Percentiles rank a stretch among this genome's conserved stretches.
phyloP scores from a whole-genome alignment of 53 echinoderm and acorn worm species.

The Echinometra lucunter region DNA sequence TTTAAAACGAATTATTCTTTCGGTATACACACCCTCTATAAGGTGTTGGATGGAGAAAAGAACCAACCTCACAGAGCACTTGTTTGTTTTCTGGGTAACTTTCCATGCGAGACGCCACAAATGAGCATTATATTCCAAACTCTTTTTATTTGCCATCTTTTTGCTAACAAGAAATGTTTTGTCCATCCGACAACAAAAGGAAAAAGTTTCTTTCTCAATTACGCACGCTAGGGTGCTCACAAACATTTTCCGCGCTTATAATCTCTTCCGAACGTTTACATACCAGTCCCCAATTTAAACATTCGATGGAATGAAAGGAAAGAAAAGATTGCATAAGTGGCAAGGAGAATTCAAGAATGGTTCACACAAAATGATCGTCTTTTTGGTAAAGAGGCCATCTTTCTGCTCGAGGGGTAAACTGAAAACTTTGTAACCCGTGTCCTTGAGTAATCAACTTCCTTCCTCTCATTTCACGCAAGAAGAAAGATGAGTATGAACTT shows the following conservation, averaged over 20 bases:
- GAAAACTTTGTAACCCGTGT: not conserved
- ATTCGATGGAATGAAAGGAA: constrained; percentile 4
- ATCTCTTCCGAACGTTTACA: constrained; percentile 38
- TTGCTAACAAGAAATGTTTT: constrained; percentile 44
- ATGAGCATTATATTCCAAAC: constrained; percentile 30
- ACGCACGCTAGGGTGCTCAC: constrained; percentile 36
- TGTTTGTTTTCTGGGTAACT: constrained; percentile 57
- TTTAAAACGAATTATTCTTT: not conserved
- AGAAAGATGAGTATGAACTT: not conserved
- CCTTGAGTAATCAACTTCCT: constrained; percentile 13
- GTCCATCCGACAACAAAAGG: constrained; percentile 46
- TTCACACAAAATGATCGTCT: not conserved
- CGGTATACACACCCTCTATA: not conserved
- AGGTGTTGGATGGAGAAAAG: not conserved
- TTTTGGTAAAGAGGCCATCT: not conserved
- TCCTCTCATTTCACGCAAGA: not conserved
- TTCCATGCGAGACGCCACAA: constrained; percentile 44
- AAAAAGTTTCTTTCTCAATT: constrained; percentile 50
- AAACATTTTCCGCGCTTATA: constrained; percentile 47
- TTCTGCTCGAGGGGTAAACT: not conserved
- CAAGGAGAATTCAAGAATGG: constrained; percentile 12
- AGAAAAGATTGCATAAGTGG: constrained; percentile 38
- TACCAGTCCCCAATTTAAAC: constrained; percentile 28
- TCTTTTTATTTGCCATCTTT: constrained; percentile 45
- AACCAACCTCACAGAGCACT: constrained; percentile 5